These are phyloP conservation scores for Sciurus vulgaris DNA, from an alignment of 2,797 vertebrate species.

Conservation along the genomic window DNA sequence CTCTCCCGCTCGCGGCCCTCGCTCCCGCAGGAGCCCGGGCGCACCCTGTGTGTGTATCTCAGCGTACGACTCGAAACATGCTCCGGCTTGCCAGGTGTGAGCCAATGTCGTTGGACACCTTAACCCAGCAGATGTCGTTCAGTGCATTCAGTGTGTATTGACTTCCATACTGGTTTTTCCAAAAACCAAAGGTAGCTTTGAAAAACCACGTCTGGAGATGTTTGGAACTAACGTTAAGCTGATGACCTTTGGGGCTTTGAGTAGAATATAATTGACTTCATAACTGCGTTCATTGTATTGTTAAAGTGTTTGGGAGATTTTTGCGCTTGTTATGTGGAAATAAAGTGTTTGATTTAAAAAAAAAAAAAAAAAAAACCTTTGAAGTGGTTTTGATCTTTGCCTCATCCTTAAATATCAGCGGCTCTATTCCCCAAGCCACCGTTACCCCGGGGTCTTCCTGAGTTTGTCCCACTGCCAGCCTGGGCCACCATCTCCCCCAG, in stretches of 20 bases:
- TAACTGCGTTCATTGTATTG: slow-evolving; percentile 87
- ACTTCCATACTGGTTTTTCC: slow-evolving; percentile 81
- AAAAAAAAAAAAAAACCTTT: slow-evolving; percentile 69
- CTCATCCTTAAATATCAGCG: not conserved
- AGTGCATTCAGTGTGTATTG: slow-evolving; percentile 81
- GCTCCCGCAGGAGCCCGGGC: slow-evolving; percentile 66
- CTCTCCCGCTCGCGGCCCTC: slow-evolving; percentile 57
- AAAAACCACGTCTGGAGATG: slow-evolving; percentile 82
- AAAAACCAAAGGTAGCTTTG: slow-evolving; percentile 87
- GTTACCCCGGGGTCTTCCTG: not conserved
- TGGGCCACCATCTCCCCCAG: not conserved
- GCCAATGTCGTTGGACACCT: no score
- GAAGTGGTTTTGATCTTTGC: not conserved
- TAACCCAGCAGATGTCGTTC: not conserved
- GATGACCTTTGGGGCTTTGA: slow-evolving; percentile 82
- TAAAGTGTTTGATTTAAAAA: slow-evolving; percentile 89
- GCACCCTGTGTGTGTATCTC: slow-evolving; percentile 69
- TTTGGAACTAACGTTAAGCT: slow-evolving; percentile 75
- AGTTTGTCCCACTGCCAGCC: not conserved
- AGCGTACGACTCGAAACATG: slow-evolving; percentile 70
- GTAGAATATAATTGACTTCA: slow-evolving; percentile 84
- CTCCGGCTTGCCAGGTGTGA: slow-evolving; percentile 72
- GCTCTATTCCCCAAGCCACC: not conserved
- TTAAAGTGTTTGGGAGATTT: slow-evolving; percentile 89
- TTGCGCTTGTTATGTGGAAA: slow-evolving; percentile 89